Evolutionary conservation across 2,797 vertebrate species (phyloP), one percentile per base, ranked within the genome.

Genomic region (Clarias laeviceps): DNA sequence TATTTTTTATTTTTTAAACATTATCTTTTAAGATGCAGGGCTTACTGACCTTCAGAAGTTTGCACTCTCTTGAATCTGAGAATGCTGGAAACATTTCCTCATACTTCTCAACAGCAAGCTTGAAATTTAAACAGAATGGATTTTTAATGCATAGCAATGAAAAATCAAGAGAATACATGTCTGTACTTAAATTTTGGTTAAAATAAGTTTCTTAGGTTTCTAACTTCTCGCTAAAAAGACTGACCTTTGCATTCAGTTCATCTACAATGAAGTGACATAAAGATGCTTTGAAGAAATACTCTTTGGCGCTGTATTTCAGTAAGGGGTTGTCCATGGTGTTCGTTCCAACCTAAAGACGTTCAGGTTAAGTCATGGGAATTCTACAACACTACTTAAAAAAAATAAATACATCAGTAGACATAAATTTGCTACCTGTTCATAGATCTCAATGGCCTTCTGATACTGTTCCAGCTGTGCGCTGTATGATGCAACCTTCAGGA

Each of bases 31-130:
- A 27, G 59, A 24, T 66, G 4, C 85, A 14, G 34, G 27, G 27
- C 11, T 50, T 32, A 82, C 87, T 91, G 92, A 99, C 98, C 97
- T 99, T 99, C 93, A 99, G 89, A 89, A 99, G 93, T 91, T 99
- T 98, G 94, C 98, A 99, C 92, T 99, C 98, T 94, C 98, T 96
- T 40, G 98, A 99, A 91, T 99, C 98, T 61, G 98, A 96, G 93
- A 99, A 99, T 0, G 98, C 98, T 0, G 98, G 98, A 91, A 99
- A 99, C 98, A 99, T 99, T 93, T 99, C 98, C 89, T 99, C 98
- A 0, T 99, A 99, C 82, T 99, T 99, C 91, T 98, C 98, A 69
- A 99, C 93, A 0, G 98, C 98, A 11, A 99, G 97, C 98, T 99
- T 88, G 61, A 91, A 88, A 90, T 65, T 82, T 62, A 80, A 70